These are phyloP conservation scores for Candoia aspera DNA, from an alignment of 2,113 vertebrate genomes.

Conservation along the genomic window DNA sequence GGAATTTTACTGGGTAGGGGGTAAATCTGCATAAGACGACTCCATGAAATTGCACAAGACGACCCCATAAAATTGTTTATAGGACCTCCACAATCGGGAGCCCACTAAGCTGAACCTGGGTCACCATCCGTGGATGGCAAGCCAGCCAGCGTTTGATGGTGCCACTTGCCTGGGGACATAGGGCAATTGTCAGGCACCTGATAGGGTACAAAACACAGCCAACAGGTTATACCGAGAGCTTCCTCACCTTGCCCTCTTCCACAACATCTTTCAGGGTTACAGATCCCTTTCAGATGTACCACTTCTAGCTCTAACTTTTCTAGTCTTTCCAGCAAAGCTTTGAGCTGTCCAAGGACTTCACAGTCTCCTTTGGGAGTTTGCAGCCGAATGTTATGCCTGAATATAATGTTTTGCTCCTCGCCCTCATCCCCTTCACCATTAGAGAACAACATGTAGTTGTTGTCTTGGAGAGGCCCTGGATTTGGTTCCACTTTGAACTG, in stretches of 20 bases:
- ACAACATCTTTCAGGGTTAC: conserved; percentile 77
- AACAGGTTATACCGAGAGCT: too few species aligned
- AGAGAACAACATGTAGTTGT: conserved; percentile 55
- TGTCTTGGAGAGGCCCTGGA: conserved; percentile 61
- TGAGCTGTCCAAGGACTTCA: conserved; percentile 73
- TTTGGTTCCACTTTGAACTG: conserved; percentile 77
- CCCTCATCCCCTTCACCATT: conserved; percentile 29
- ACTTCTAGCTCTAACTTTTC: conserved; percentile 86
- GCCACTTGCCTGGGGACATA: neutral
- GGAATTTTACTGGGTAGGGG: neutral
- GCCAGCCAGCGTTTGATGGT: neutral
- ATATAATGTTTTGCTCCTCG: conserved; percentile 82
- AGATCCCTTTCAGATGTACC: conserved; percentile 79
- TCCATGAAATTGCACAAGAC: neutral
- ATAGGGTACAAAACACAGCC: neutral
- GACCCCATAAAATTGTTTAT: neutral
- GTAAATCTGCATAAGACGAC: neutral
- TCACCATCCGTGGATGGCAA: neutral
- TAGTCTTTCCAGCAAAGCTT: conserved; percentile 79
- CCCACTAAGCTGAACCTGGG: neutral
- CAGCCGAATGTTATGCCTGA: conserved; percentile 85
- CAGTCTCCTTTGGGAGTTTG: conserved; percentile 77
- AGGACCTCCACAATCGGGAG: neutral
- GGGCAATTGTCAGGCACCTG: neutral
- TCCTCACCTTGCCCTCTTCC: conserved; percentile 68